Evolutionary conservation across 2,888 invertebrate species (phyloP).

Genomic region (Eudemis profundana): DNA sequence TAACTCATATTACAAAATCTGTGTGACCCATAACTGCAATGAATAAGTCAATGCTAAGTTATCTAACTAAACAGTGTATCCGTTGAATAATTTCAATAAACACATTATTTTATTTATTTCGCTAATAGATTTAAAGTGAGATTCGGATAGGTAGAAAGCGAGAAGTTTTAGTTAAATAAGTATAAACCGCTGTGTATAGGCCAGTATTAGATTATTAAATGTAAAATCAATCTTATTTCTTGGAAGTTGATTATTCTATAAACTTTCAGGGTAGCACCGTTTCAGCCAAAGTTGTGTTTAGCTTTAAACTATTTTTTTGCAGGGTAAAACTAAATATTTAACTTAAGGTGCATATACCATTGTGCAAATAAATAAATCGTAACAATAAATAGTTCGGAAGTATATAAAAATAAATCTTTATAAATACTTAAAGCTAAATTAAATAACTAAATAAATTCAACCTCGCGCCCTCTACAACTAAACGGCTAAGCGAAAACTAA

Average conservation of each 20-base stretch:
- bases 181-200: conserved; percentile 80
- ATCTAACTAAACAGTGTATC: conserved; percentile 32
- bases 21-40: conserved; percentile 16
- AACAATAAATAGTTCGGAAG: conserved; percentile 78
- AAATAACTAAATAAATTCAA: conserved; percentile 59
- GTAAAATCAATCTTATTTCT: background rate
- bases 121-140: conserved; percentile 67
- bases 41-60: conserved; percentile 49
- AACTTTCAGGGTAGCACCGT: conserved; percentile 13
- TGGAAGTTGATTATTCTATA: background rate
- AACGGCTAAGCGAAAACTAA: conserved; percentile 54
- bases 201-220: conserved; percentile 48
- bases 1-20: no score
- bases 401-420: conserved; percentile 79
- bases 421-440: conserved; percentile 80
- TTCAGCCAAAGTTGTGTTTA: background rate
- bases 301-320: conserved; percentile 1
- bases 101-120: conserved; percentile 40
- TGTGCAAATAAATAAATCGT: conserved; percentile 63
- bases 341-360: conserved; percentile 31
- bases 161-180: conserved; percentile 67
- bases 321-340: conserved; percentile 1
- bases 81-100: conserved; percentile 27
- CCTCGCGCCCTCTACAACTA: conserved; percentile 55
- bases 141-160: conserved; percentile 76